These are phyloP conservation scores for Patella vulgata DNA, from an alignment of 1,140 invertebrate species.

Conservation along the genomic window DNA sequence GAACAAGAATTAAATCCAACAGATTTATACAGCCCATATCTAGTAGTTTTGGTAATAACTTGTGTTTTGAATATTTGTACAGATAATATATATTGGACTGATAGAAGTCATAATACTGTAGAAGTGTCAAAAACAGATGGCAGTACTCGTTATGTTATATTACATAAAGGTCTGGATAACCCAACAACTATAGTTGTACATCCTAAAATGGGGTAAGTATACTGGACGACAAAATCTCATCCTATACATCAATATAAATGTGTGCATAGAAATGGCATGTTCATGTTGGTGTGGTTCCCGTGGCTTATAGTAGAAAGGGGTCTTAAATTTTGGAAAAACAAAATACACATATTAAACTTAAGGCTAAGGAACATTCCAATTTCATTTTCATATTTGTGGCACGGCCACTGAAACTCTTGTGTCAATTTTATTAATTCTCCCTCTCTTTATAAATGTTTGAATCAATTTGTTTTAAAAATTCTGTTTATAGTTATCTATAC, in stretches of 20 bases:
- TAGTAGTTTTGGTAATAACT: no score
- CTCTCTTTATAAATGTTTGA: background rate
- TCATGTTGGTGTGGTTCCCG: background rate
- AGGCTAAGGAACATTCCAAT: no score
- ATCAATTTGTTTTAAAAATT: background rate
- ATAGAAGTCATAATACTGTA: constrained; percentile 74
- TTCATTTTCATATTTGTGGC: no score
- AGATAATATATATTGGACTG: constrained; percentile 89
- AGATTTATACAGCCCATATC: no score
- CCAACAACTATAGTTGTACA: constrained; percentile 96
- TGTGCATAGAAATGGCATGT: background rate
- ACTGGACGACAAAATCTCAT: background rate
- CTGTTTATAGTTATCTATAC: constrained; percentile 70
- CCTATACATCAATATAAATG: no score
- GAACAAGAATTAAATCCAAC: no score
- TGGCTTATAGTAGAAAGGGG: no score
- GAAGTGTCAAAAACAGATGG: constrained; percentile 74
- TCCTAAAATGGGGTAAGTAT: constrained; percentile 87
- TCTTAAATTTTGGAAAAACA: no score
- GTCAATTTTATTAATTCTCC: background rate
- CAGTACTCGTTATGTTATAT: constrained; percentile 87
- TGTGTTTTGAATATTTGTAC: no score
- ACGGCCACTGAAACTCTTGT: background rate
- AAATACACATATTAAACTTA: no score
- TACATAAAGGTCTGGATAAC: constrained; percentile 92